Evolutionary conservation across 2,888 invertebrate genomes (phyloP).

Genomic region (Reticulitermes lucifugus): DNA sequence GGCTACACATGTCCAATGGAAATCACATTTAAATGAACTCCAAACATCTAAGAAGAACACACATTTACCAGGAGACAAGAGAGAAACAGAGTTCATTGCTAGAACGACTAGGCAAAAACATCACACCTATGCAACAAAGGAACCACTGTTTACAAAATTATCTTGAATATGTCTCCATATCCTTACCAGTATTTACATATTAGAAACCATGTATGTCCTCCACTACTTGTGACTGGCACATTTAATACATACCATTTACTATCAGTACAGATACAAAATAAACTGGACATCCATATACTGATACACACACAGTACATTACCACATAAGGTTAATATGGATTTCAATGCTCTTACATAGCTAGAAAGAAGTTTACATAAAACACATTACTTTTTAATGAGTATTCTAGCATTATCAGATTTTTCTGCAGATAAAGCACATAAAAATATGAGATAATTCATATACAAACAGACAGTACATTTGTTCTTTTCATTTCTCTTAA

Average conservation of each 20-base stretch:
- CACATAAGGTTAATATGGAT: neutral
- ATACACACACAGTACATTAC: neutral
- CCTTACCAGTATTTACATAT: conserved; percentile 13
- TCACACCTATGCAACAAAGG: conserved; percentile 7
- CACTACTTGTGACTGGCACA: neutral
- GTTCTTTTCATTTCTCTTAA: neutral
- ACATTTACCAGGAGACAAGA: neutral
- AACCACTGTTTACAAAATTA: neutral
- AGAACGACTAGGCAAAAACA: conserved; percentile 46
- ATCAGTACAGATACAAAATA: conserved; percentile 9
- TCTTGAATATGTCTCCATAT: neutral
- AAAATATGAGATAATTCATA: conserved; percentile 6
- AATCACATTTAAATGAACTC: neutral
- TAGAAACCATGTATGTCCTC: conserved; percentile 12
- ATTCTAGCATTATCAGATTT: conserved; percentile 8
- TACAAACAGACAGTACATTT: neutral
- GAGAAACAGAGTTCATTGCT: conserved; percentile 33
- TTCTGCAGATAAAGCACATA: conserved; percentile 4
- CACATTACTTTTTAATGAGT: conserved; percentile 1
- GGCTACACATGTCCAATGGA: neutral
- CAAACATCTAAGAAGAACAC: neutral
- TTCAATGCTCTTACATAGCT: neutral
- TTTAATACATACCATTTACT: conserved; percentile 5
- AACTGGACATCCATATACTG: conserved; percentile 38
- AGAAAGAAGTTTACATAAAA: conserved; percentile 10